phyloP scores from a whole-genome alignment of 2,797 vertebrate genomes.

The Podarcis lilfordi region DNA sequence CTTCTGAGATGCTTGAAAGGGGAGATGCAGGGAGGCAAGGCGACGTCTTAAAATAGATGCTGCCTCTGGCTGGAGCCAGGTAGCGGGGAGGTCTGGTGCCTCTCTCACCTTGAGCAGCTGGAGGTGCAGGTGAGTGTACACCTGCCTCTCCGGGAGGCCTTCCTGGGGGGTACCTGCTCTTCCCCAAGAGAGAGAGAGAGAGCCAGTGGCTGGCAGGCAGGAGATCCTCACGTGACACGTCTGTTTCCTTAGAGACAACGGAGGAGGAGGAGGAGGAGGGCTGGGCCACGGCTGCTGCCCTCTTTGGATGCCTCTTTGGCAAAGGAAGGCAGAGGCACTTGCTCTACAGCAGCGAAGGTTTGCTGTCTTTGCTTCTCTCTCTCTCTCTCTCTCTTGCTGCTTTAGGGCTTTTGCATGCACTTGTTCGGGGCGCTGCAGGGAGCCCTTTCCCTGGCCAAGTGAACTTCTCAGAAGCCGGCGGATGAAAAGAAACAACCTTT shows the following conservation, averaged over 20 bases:
- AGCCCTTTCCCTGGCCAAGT: not conserved
- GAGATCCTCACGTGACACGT: conserved; percentile 75
- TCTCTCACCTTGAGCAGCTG: too few species aligned
- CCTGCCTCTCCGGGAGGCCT: not conserved
- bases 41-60: not conserved
- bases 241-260: conserved; percentile 89
- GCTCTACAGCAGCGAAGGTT: conserved; percentile 70
- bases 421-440: not conserved
- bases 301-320: conserved; percentile 81
- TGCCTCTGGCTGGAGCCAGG: not conserved
- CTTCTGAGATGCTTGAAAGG: rapidly evolving
- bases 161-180: conserved; percentile 9
- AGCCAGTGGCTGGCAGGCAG: not conserved
- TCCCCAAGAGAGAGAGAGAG: too few species aligned
- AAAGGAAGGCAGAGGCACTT: conserved; percentile 77
- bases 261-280: conserved; percentile 74
- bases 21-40: not conserved
- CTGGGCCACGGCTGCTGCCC: conserved; percentile 43
- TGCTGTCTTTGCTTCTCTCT: conserved; percentile 71
- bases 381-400: conserved; percentile 21
- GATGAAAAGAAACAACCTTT: not conserved
- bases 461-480: conserved; percentile 3
- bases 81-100: not conserved
- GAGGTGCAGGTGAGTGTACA: rapidly evolving
- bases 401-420: not conserved